Conservation (phyloP, 2,888 invertebrate species). For the Argynnis bischoffii region DNA sequence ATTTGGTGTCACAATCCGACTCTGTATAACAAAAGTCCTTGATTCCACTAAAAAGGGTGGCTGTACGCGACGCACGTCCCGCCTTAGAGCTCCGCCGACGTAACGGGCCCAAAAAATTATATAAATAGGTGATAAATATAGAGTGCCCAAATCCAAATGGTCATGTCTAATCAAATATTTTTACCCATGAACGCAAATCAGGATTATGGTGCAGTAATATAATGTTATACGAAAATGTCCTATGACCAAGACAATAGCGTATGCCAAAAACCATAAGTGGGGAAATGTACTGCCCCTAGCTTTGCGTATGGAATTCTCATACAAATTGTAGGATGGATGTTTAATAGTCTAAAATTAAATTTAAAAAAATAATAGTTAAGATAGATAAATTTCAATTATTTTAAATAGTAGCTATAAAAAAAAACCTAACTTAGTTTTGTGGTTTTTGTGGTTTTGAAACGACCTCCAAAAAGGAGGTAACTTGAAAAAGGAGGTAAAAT, state of each 20-base stretch:
- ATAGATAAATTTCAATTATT: background rate
- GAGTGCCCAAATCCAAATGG: slow-evolving; percentile 45
- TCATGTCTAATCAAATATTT: slow-evolving; percentile 45
- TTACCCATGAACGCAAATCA: slow-evolving; percentile 41
- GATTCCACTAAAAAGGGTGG: slow-evolving; percentile 47
- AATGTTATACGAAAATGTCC: slow-evolving; percentile 3
- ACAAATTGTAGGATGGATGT: too few species aligned
- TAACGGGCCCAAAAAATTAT: slow-evolving; percentile 44
- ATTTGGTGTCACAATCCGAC: slow-evolving; percentile 22
- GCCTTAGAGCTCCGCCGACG: slow-evolving; percentile 44
- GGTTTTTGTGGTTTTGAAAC: too few species aligned
- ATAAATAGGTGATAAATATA: slow-evolving; percentile 49
- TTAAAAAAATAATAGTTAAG: background rate
- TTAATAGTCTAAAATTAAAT: too few species aligned
- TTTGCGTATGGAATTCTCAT: background rate
- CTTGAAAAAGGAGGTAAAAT: too few species aligned
- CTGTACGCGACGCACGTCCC: slow-evolving; percentile 52
- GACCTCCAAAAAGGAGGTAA: too few species aligned
- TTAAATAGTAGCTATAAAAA: background rate
- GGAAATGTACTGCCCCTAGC: slow-evolving; percentile 11
- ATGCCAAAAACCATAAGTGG: slow-evolving; percentile 26
- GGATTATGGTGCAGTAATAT: slow-evolving; percentile 29
- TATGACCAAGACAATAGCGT: slow-evolving; percentile 15
- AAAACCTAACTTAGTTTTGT: background rate
- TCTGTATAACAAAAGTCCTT: slow-evolving; percentile 44